A percentile compares a stretch with the other conserved stretches of the same genome.
Evolutionary conservation across 2,113 vertebrate genomes (phyloP).

Genomic region (Thalassoma bifasciatum): DNA sequence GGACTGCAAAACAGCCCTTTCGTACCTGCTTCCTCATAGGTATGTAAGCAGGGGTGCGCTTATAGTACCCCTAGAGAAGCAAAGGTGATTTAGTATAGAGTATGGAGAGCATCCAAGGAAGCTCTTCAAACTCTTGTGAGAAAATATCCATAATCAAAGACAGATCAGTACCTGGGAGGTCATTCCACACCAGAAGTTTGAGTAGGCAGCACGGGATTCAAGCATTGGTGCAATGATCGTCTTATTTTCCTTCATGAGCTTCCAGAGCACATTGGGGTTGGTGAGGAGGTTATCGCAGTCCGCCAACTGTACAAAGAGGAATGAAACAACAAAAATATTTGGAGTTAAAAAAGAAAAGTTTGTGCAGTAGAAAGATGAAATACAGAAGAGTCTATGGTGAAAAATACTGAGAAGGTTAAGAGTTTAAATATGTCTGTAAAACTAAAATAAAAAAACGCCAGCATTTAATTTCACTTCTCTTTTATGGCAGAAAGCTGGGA

Average conservation of each 20-base stretch:
- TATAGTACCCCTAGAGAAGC: conserved; percentile 89
- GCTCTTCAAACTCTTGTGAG: background rate
- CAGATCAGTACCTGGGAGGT: conserved; percentile 86
- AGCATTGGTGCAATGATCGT: conserved; percentile 93
- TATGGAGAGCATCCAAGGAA: conserved; percentile 5
- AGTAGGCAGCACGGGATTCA: conserved; percentile 92
- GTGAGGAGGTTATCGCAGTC: conserved; percentile 92
- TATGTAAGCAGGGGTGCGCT: conserved; percentile 91
- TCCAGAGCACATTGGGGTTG: conserved; percentile 85
- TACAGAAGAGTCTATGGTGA: background rate
- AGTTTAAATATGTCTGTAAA: background rate
- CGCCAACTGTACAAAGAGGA: conserved; percentile 78
- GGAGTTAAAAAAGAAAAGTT: background rate
- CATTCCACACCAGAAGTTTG: conserved; percentile 98
- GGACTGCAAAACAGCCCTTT: conserved; percentile 90
- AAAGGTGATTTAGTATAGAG: conserved; percentile 2
- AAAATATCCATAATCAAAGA: background rate
- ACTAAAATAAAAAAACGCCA: background rate
- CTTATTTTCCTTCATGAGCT: conserved; percentile 91
- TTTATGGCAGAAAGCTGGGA: conserved; percentile 8
- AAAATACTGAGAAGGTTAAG: background rate
- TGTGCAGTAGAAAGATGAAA: too few relatives aligned
- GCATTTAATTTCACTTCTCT: background rate
- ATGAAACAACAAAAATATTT: background rate
- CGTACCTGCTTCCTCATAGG: conserved; percentile 89